These are phyloP conservation scores for Pongo pygmaeus DNA, from an alignment of 2,113 vertebrate species.

Conservation along the genomic window DNA sequence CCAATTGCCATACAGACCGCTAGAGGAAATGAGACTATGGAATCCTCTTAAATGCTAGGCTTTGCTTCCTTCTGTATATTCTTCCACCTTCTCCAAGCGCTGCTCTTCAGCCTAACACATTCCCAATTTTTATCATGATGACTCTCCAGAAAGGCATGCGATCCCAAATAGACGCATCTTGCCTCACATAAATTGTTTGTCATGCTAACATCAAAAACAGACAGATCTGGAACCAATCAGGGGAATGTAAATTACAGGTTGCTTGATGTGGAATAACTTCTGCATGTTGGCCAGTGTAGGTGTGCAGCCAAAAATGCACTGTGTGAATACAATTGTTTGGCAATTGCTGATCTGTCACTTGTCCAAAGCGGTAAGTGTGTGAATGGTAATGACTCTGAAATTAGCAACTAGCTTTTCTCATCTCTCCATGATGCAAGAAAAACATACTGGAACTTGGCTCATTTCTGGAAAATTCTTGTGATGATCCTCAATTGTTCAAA, in stretches of 20 bases:
- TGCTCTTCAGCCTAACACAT: slow-evolving; percentile 50
- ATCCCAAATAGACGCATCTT: slow-evolving; percentile 63
- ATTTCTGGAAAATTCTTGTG: slow-evolving; percentile 82
- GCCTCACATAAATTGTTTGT: slow-evolving; percentile 69
- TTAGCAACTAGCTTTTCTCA: slow-evolving; percentile 84
- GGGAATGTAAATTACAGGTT: slow-evolving; percentile 79
- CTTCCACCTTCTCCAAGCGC: slow-evolving; percentile 53
- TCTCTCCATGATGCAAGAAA: slow-evolving; percentile 80
- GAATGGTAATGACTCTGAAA: slow-evolving; percentile 85
- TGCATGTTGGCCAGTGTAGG: slow-evolving; percentile 77
- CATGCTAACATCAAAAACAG: slow-evolving; percentile 76
- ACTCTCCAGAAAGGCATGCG: neutral
- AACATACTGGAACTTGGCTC: slow-evolving; percentile 84
- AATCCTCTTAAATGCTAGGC: neutral
- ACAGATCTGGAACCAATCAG: slow-evolving; percentile 67
- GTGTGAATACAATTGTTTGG: slow-evolving; percentile 79
- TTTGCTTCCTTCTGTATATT: slow-evolving; percentile 29
- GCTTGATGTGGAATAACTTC: slow-evolving; percentile 70
- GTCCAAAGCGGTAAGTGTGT: slow-evolving; percentile 83
- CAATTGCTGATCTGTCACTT: slow-evolving; percentile 81
- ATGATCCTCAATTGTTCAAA: slow-evolving; percentile 81
- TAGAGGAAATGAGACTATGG: neutral
- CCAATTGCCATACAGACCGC: neutral
- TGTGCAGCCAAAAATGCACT: slow-evolving; percentile 79
- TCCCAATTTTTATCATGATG: neutral